These are phyloP conservation scores for Paracyprichromis sp. DNA, from an alignment of 2,113 vertebrate genomes.

Conservation along the genomic window DNA sequence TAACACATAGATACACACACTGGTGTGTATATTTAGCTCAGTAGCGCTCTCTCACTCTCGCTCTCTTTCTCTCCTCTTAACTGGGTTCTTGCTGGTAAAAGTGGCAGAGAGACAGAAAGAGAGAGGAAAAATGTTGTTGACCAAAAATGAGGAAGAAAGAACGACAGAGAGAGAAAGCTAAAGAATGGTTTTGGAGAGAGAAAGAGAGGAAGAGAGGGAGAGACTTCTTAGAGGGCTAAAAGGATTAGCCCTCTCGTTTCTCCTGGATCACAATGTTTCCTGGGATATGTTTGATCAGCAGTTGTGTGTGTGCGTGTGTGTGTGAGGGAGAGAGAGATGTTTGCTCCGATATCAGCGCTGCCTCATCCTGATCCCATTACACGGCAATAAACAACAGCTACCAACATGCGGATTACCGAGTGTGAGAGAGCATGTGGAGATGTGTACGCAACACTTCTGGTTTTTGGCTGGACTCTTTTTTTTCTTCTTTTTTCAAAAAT, in stretches of 20 bases:
- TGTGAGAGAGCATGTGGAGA: constrained; percentile 20
- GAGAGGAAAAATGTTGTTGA: constrained; percentile 32
- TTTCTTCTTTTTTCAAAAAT: background rate
- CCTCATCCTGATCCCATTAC: constrained; percentile 84
- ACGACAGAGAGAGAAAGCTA: background rate
- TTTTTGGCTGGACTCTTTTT: constrained; percentile 51
- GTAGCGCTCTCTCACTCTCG: background rate
- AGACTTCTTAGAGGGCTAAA: constrained; percentile 68
- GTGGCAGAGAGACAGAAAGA: background rate
- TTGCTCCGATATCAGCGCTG: constrained; percentile 78
- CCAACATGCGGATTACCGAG: constrained; percentile 74
- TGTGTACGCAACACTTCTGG: constrained; percentile 13
- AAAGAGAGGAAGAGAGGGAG: constrained; percentile 35
- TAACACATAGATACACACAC: constrained; percentile 6
- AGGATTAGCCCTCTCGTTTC: constrained; percentile 82
- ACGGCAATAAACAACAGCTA: constrained; percentile 80
- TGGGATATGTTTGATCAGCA: constrained; percentile 54
- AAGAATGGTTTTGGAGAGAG: constrained; percentile 20
- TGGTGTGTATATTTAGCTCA: constrained; percentile 58
- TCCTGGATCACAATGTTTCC: constrained; percentile 71
- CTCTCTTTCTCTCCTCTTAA: background rate
- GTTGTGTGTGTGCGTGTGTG: constrained; percentile 1
- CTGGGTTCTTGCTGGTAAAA: constrained; percentile 13
- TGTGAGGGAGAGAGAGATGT: constrained; percentile 56
- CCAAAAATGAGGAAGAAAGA: background rate